A percentile compares a stretch with the other conserved stretches of the same genome.
Conservation (phyloP, 2,888 invertebrate species). For the Liopterus haemorrhoidalis region DNA sequence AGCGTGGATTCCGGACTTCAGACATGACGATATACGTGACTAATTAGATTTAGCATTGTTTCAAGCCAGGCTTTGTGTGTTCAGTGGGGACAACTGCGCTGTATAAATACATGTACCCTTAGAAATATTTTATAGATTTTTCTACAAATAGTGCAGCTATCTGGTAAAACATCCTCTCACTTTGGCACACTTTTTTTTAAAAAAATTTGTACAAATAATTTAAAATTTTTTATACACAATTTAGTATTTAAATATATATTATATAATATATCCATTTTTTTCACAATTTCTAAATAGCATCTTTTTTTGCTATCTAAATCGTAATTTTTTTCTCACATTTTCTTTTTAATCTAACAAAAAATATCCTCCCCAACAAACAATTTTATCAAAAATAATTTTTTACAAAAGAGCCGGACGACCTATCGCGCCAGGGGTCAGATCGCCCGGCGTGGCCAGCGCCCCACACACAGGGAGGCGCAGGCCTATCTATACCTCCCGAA, state of each 20-base stretch:
- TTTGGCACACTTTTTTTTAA: slow-evolving; percentile 46
- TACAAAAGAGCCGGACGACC: slow-evolving; percentile 38
- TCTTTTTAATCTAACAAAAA: slow-evolving; percentile 50
- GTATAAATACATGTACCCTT: slow-evolving; percentile 47
- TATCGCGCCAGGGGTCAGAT: slow-evolving; percentile 27
- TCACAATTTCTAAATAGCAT: slow-evolving; percentile 47
- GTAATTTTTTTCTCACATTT: slow-evolving; percentile 34
- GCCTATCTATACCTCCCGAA: slow-evolving; percentile 44
- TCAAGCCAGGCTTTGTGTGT: no score
- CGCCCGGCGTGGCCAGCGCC: slow-evolving; percentile 29
- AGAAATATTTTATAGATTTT: slow-evolving; percentile 39
- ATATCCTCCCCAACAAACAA: slow-evolving; percentile 55
- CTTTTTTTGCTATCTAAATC: slow-evolving; percentile 40
- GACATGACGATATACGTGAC: neutral
- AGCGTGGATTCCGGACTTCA: no score
- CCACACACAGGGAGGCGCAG: slow-evolving; percentile 31
- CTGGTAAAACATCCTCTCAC: slow-evolving; percentile 47
- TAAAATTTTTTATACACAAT: slow-evolving; percentile 47
- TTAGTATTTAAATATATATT: slow-evolving; percentile 44
- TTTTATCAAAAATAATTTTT: slow-evolving; percentile 63
- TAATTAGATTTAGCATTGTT: no score
- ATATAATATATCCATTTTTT: slow-evolving; percentile 49
- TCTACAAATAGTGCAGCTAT: slow-evolving; percentile 44
- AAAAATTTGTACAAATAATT: slow-evolving; percentile 50
- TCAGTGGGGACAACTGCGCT: slow-evolving; percentile 23